Base-by-base conservation (phyloP, 1,140 invertebrate genomes). In the Vanessa tameamea region DNA sequence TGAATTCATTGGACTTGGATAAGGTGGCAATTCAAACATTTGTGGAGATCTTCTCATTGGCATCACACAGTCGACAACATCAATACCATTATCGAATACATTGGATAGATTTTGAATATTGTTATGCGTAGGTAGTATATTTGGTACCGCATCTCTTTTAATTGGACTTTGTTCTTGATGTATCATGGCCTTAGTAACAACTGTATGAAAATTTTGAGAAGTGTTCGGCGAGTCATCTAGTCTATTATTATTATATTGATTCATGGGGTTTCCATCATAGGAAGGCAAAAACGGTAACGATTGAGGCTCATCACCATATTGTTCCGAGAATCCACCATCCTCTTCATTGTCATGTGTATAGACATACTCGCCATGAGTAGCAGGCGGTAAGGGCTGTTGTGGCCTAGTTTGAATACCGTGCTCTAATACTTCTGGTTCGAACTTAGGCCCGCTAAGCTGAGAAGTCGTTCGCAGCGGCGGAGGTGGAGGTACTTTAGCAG, bases 381-480 rank as follows among this genome's bases (percentile, higher is more conserved):
- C 83, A 15, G 86, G 84, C 31, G 93, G 87, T 64, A 94, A 78
- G 31, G 93, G 92, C 78, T 93, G 94, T 43, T 87, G 91, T 57
- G 93, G 90, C 76, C 94, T 91, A 9, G 94, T 93, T 20, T 94
- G 92, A 63, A 93, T 92, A 78, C 94, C 92, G 76, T 93, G 92
- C 81, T 93, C 93, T 37, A 81, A 83, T 82, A 94, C 94, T 95
- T 95, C 95, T 81, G 85, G 89, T 79, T 93, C 93, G 78, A 94
- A 94, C 93, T 95, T 95, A 94, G 95, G 87, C 85, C 94, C 94
- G 90, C 94, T 96, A 93, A 97, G 94, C 84, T 97, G 96, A 81
- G 97, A 98, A 93, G 96, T 97, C 81, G 96, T 98, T 70, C 97
- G 94, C 82, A 97, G 93, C 63, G 97, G 97, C 59, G 97, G 97